A percentile compares a stretch with the other conserved stretches of the same genome.
These are phyloP conservation scores for Takifugu bimaculatus DNA, from an alignment of 2,113 vertebrate species.

Conservation along the genomic window DNA sequence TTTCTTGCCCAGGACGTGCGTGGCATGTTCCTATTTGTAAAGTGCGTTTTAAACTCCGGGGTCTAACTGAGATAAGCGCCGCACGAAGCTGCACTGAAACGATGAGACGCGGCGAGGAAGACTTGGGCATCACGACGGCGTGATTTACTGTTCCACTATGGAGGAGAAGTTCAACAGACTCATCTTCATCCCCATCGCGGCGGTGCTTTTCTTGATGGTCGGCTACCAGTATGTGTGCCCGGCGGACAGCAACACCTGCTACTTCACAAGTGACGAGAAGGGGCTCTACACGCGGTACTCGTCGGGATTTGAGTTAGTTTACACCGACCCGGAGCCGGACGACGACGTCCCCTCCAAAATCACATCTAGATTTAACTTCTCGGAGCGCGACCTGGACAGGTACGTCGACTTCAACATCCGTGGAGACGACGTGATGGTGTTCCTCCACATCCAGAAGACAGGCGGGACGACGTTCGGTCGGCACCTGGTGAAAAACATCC, in stretches of 20 bases:
- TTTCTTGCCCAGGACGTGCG: no score
- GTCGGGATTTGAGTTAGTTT: constrained; percentile 24
- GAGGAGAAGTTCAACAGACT: constrained; percentile 88
- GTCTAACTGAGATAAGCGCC: background rate
- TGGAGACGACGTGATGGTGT: constrained; percentile 90
- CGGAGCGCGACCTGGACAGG: constrained; percentile 80
- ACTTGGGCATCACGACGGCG: constrained; percentile 45
- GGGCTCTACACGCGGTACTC: constrained; percentile 45
- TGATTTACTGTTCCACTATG: constrained; percentile 73
- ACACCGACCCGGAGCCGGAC: constrained; percentile 67
- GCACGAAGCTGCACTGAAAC: background rate
- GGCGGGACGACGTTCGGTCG: constrained; percentile 92
- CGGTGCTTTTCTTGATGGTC: constrained; percentile 84
- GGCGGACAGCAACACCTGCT: constrained; percentile 69
- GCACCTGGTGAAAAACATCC: constrained; percentile 92
- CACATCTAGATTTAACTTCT: constrained; percentile 80
- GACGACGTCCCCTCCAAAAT: constrained; percentile 70
- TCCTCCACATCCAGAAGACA: constrained; percentile 95
- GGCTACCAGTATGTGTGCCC: constrained; percentile 89
- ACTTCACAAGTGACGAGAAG: constrained; percentile 60
- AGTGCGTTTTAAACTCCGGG: constrained; percentile 9
- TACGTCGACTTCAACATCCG: constrained; percentile 84
- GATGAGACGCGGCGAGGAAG: constrained; percentile 41
- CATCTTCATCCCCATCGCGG: constrained; percentile 83
- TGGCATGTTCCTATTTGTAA: no score